These are phyloP conservation scores for Ophioninae sp. DNA, from an alignment of 2,888 invertebrate genomes.

Conservation along the genomic window DNA sequence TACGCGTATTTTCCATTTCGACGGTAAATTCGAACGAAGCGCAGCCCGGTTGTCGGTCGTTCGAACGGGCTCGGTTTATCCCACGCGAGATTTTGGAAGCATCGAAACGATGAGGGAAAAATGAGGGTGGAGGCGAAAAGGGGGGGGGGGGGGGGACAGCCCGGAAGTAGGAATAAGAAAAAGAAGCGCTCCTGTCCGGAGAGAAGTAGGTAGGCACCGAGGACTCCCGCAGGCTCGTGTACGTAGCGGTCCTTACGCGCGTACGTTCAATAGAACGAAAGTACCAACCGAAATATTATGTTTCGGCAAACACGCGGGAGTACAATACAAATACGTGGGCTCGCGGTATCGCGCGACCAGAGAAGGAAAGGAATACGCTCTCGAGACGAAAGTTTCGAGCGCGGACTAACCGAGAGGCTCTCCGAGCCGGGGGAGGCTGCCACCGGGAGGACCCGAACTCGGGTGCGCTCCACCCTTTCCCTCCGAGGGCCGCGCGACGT, in stretches of 20 bases:
- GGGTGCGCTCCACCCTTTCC: conserved; percentile 34
- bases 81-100: too few relatives aligned
- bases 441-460: conserved; percentile 11
- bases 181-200: neutral
- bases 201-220: too few relatives aligned
- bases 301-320: conserved; percentile 78
- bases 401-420: conserved; percentile 50
- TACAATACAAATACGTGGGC: conserved; percentile 79
- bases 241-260: conserved; percentile 35
- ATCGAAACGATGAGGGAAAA: too few relatives aligned
- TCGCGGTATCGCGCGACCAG: conserved; percentile 64
- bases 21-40: too few relatives aligned
- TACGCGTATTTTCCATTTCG: too few relatives aligned
- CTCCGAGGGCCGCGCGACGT: conserved; percentile 28
- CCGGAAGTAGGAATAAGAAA: neutral
- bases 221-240: conserved; percentile 10
- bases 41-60: too few relatives aligned
- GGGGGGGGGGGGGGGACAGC: too few relatives aligned
- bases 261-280: conserved; percentile 42
- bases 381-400: conserved; percentile 45
- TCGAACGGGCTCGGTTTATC: too few relatives aligned
- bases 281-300: conserved; percentile 78
- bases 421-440: too few relatives aligned
- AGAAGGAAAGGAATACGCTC: conserved; percentile 52
- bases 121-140: too few relatives aligned